A percentile compares a stretch with the other conserved stretches of the same genome.
Conservation (phyloP, 2,113 vertebrate species). For the Ivindomyrus marchei region DNA sequence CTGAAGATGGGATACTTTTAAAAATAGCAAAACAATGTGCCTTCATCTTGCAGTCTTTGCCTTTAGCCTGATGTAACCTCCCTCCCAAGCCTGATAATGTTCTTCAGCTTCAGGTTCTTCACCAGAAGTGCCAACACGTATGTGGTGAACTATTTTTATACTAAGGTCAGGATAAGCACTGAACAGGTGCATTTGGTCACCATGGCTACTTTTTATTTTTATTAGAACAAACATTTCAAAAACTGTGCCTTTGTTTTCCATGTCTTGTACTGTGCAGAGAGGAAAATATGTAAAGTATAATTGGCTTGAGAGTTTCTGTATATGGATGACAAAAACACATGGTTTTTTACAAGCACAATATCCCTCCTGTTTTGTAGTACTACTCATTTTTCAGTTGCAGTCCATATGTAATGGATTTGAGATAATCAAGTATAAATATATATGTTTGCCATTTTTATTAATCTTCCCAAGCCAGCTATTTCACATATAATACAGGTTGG, state of each 20-base stretch:
- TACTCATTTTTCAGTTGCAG: slow-evolving; percentile 15
- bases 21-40: background rate
- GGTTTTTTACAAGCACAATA: slow-evolving; percentile 31
- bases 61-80: background rate
- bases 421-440: slow-evolving; percentile 9
- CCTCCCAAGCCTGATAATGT: background rate
- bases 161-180: slow-evolving; percentile 30
- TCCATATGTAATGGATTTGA: slow-evolving; percentile 18
- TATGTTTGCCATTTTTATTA: background rate
- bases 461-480: background rate
- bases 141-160: slow-evolving; percentile 37
- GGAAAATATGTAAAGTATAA: slow-evolving; percentile 26
- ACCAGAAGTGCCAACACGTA: slow-evolving; percentile 35
- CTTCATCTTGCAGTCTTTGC: background rate
- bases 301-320: slow-evolving; percentile 25
- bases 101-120: slow-evolving; percentile 10
- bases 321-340: slow-evolving; percentile 20
- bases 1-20: background rate
- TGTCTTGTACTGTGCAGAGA: slow-evolving; percentile 27
- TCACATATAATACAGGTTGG: background rate
- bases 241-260: slow-evolving; percentile 22
- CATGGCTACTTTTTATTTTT: slow-evolving; percentile 30
- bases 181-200: slow-evolving; percentile 30
- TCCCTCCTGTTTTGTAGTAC: slow-evolving; percentile 27
- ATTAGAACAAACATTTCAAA: slow-evolving; percentile 17